Percentiles rank a stretch among this genome's conserved stretches.
These are phyloP conservation scores for Scaptomyza montana DNA, from an alignment of 1,140 invertebrate genomes.

Conservation along the genomic window DNA sequence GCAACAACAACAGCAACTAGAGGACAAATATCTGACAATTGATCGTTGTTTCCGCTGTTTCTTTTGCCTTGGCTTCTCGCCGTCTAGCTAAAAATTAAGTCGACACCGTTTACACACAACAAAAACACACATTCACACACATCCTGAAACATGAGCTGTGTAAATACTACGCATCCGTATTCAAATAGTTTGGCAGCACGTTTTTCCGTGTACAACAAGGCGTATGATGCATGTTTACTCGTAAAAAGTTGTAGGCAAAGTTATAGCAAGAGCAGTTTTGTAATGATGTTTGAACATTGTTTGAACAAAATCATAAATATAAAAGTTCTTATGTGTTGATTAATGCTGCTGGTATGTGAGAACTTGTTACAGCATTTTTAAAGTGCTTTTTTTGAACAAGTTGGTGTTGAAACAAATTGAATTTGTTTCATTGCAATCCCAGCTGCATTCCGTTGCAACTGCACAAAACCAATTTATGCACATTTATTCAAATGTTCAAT, in stretches of 20 bases:
- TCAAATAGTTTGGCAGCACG: constrained; percentile 29
- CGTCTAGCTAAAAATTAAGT: constrained; percentile 62
- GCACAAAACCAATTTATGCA: constrained; percentile 35
- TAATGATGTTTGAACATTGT: constrained; percentile 5
- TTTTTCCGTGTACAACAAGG: constrained; percentile 38
- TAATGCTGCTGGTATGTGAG: constrained; percentile 2
- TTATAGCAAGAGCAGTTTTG: neutral
- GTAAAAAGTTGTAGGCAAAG: constrained; percentile 13
- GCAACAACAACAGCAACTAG: constrained; percentile 33
- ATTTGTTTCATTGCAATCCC: constrained; percentile 3
- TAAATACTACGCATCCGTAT: constrained; percentile 21
- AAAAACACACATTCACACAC: neutral
- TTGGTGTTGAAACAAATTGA: neutral
- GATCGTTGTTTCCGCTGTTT: constrained; percentile 68
- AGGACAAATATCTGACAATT: constrained; percentile 71
- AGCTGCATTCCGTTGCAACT: constrained; percentile 17
- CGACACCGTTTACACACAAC: constrained; percentile 46
- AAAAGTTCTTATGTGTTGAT: constrained; percentile 18
- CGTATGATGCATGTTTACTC: constrained; percentile 36
- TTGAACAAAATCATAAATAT: constrained; percentile 39
- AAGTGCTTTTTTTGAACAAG: constrained; percentile 1
- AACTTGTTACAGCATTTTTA: neutral
- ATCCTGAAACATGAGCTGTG: constrained; percentile 21
- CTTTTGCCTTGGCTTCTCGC: constrained; percentile 29
- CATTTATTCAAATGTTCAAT: constrained; percentile 40